Percentiles rank a stretch among this genome's conserved stretches.
Conservation (phyloP, 2,797 vertebrate genomes). For the Darevskia nairensis region DNA sequence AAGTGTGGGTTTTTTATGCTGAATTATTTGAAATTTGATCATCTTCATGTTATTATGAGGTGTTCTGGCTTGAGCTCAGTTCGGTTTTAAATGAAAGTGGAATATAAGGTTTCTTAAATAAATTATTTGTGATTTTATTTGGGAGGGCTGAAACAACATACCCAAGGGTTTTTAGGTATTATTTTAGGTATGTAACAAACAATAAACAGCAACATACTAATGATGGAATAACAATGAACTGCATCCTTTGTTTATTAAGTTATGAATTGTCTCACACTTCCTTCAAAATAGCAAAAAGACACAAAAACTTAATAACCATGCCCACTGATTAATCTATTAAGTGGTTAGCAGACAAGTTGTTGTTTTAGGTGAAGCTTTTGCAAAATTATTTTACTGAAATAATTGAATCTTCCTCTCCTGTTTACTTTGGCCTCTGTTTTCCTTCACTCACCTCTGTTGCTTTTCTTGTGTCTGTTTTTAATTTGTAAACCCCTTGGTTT, state of each 20-base stretch:
- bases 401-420: background rate
- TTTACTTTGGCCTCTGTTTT: background rate
- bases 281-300: background rate
- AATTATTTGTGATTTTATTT: too few relatives aligned
- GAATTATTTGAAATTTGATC: too few relatives aligned
- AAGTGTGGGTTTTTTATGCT: too few relatives aligned
- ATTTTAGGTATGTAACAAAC: background rate
- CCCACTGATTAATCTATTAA: background rate
- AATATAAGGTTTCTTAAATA: too few relatives aligned
- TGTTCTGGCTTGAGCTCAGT: too few relatives aligned
- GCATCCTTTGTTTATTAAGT: background rate
- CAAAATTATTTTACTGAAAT: background rate
- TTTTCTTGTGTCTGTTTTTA: background rate
- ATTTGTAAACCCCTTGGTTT: background rate
- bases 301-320: background rate
- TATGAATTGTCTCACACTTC: background rate
- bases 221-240: background rate
- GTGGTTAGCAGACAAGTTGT: background rate
- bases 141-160: background rate
- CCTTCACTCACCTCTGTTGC: background rate
- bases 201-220: background rate
- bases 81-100: too few relatives aligned
- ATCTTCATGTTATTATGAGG: too few relatives aligned
- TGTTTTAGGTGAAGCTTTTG: background rate
- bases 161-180: background rate